phyloP scores from a whole-genome alignment of 2,888 invertebrate species.

The Drepana falcataria region DNA sequence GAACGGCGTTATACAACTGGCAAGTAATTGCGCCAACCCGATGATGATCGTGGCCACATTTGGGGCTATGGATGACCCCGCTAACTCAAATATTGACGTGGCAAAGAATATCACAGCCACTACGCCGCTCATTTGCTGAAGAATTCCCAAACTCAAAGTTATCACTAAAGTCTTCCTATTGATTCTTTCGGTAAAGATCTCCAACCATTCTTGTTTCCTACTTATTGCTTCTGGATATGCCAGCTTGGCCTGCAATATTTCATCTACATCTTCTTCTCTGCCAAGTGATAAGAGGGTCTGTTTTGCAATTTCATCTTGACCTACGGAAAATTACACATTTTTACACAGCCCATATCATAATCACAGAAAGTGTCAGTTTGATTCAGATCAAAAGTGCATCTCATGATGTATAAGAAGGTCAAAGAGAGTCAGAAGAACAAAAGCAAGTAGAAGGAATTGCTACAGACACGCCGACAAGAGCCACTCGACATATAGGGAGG shows the following conservation, averaged over 20 bases:
- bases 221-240: slow-evolving; percentile 13
- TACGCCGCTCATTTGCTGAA: slow-evolving; percentile 42
- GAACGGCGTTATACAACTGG: slow-evolving; percentile 34
- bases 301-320: slow-evolving; percentile 25
- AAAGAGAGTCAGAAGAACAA: too few species aligned
- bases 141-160: slow-evolving; percentile 25
- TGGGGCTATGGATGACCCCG: slow-evolving; percentile 34
- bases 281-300: slow-evolving; percentile 29
- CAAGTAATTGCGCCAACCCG: slow-evolving; percentile 33
- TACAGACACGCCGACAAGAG: too few species aligned
- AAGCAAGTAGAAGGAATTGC: too few species aligned
- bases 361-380: too few species aligned
- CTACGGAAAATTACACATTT: slow-evolving; percentile 20
- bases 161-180: slow-evolving; percentile 41
- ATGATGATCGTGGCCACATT: slow-evolving; percentile 43
- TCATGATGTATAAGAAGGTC: too few species aligned
- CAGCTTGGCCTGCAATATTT: slow-evolving; percentile 20
- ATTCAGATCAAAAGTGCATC: too few species aligned
- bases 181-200: slow-evolving; percentile 32
- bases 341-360: too few species aligned
- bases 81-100: slow-evolving; percentile 39
- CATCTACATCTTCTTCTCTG: slow-evolving; percentile 33
- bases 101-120: slow-evolving; percentile 34
- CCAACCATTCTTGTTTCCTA: slow-evolving; percentile 24
- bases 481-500: too few species aligned